These are phyloP conservation scores for Halesus radiatus DNA, from an alignment of 1,140 invertebrate species.

Conservation along the genomic window DNA sequence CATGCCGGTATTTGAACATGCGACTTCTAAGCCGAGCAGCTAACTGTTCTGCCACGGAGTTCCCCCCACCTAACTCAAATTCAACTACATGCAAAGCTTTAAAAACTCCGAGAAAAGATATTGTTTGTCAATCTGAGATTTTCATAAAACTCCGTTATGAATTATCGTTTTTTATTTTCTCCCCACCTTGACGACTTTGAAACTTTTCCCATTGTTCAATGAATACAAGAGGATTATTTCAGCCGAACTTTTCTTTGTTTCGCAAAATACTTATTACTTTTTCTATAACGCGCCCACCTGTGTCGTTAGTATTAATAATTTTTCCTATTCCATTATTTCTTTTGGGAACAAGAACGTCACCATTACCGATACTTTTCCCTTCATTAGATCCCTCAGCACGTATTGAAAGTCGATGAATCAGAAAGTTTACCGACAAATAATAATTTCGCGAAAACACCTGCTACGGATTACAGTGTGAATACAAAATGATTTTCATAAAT, in stretches of 20 bases:
- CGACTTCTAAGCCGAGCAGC: too few species aligned
- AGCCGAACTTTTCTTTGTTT: constrained; percentile 6
- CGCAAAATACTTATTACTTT: neutral
- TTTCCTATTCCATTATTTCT: neutral
- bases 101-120: too few species aligned
- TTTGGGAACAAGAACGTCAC: constrained; percentile 7
- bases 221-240: neutral
- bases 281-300: constrained; percentile 15
- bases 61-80: too few species aligned
- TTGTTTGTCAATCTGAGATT: too few species aligned
- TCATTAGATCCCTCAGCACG: neutral
- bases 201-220: neutral
- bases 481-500: neutral
- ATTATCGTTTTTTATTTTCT: neutral
- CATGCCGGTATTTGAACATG: too few species aligned
- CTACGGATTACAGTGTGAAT: neutral
- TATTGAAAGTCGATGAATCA: constrained; percentile 34
- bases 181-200: neutral
- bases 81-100: too few species aligned
- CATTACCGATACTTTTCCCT: neutral
- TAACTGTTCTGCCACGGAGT: too few species aligned
- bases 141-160: too few species aligned
- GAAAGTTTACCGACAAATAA: constrained; percentile 28
- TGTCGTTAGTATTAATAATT: neutral
- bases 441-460: constrained; percentile 14